Base-by-base conservation (phyloP, 2,113 vertebrate species). In the Lepus timidus region DNA sequence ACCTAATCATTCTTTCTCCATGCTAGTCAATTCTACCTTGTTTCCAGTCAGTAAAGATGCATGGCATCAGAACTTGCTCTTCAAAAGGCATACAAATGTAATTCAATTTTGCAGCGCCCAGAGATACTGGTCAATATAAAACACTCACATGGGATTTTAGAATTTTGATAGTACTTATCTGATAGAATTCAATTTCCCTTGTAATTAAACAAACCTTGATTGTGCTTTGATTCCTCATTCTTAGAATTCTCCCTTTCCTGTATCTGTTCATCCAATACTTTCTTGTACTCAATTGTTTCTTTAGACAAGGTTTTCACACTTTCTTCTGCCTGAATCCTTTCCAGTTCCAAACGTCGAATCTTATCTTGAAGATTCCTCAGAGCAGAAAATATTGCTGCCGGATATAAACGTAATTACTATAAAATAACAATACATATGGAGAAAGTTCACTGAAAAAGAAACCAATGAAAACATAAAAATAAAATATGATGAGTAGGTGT, bases 371-470 rank as follows among this genome's bases (percentile, higher is more conserved):
- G 98, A 97, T 99, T 99, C 97, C 97, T 99, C 97, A 99, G 97
- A 96, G 99, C 99, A 85, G 99, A 99, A 96, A 99, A 97, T 98
- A 99, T 99, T 7, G 99, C 99, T 99, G 97, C 20, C 96, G 97
- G 95, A 94, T n/a, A 90, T 14, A 97, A 95, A 94, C 22, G 83
- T 2, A 10, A 9, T 68, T 73, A 95, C 16, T 52, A 0, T 95
- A 79, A 90, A 22, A 51, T 51, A 85, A 86, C 3, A 33, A 62
- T 49, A 62, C 25, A 67, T 7, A 64, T 6, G 6, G 6, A 67
- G 22, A 95, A 90, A 44, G n/a, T 44, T 83, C 31, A 88, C 65
- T 73, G 17, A 89, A 51, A 94, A 94, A 74, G 29, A 86, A 68
- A 58, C 19, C 14, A 58, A 58, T 44, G 0, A 73, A 9, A 31